Conservation (phyloP, 2,797 vertebrate species). For the Manis crassicaudata region DNA sequence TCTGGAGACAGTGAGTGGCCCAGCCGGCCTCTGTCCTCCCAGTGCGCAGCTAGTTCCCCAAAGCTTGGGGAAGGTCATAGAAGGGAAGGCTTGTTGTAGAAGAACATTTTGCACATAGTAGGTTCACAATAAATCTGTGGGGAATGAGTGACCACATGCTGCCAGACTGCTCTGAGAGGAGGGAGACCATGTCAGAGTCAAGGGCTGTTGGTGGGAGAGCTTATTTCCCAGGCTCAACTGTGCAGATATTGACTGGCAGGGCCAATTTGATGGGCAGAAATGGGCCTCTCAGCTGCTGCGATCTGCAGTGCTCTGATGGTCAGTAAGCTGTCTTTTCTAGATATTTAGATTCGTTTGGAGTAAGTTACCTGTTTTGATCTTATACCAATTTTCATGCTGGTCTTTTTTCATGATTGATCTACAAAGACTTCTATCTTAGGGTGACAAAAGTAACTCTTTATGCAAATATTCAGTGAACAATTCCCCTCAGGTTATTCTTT, state of each 20-base stretch:
- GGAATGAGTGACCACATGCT: too few relatives aligned
- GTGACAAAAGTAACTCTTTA: neutral
- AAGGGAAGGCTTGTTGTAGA: neutral
- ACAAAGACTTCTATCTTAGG: neutral
- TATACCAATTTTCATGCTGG: neutral
- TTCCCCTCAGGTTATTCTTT: neutral
- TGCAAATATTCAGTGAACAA: too few relatives aligned
- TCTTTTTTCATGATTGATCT: neutral
- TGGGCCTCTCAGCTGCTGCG: neutral
- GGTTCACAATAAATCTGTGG: neutral
- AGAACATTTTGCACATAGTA: accelerated
- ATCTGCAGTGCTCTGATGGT: neutral
- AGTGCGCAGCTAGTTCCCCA: neutral
- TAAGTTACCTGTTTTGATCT: neutral
- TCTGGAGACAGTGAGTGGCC: neutral
- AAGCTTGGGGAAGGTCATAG: neutral
- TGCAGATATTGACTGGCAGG: accelerated
- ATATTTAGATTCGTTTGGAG: neutral
- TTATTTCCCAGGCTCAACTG: neutral
- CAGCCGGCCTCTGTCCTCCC: neutral
- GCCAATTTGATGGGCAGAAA: too few relatives aligned
- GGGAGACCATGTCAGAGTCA: neutral
- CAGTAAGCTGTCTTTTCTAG: neutral
- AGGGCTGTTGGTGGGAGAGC: neutral
- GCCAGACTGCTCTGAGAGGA: neutral